Base-by-base conservation (phyloP, 2,113 vertebrate genomes). In the Aepyceros melampus region DNA sequence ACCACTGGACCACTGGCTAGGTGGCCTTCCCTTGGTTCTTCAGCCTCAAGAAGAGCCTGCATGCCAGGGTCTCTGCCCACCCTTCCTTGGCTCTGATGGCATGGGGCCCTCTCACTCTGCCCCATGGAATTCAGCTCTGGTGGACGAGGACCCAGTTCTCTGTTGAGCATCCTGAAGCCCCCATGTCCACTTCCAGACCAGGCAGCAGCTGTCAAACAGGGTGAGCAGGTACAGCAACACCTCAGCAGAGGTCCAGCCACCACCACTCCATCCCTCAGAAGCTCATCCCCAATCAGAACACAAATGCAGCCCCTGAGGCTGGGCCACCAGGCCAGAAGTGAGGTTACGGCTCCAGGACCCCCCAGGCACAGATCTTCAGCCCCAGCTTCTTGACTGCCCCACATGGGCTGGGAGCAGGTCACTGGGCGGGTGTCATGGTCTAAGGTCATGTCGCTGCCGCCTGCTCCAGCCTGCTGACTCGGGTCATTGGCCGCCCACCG, bases 401-500 rank as follows among this genome's bases (percentile, higher is more conserved):
- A 23, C 0, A 0, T 19, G 27, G 47, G 17, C 53, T 21, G 29
- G 21, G 83, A 56, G 45, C 64, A 86, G 67, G 87, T 31, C 0
- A 1, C 9, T 7, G 36, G 27, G 21, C 0, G 0, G 40, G 7
- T 53, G 36, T 56, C 60, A 64, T 5, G 29, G 58, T 23, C 29
- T 56, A 10, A 16, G 27, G 11, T 40, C 95, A 82, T 1, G 45
- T 12, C 0, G 3, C 56, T 19, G 6, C 27, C 7, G 2, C 19
- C 25, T 53, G 23, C 67, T 49, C 19, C 15, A n/a, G 45, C 7
- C 90, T 67, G 56, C 43, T 15, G 21, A 89, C 17, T 6, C 76
- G 12, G 14, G 62, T 40, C 6, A 7, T 3, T 40, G n/a, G 83
- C 33, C 1, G 1, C 33, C 49, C 9, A 5, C 56, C 21, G 4